Evolutionary conservation across 2,113 vertebrate species (phyloP), one percentile per base, ranked within the genome.

Genomic region (Pachyramphus minor): DNA sequence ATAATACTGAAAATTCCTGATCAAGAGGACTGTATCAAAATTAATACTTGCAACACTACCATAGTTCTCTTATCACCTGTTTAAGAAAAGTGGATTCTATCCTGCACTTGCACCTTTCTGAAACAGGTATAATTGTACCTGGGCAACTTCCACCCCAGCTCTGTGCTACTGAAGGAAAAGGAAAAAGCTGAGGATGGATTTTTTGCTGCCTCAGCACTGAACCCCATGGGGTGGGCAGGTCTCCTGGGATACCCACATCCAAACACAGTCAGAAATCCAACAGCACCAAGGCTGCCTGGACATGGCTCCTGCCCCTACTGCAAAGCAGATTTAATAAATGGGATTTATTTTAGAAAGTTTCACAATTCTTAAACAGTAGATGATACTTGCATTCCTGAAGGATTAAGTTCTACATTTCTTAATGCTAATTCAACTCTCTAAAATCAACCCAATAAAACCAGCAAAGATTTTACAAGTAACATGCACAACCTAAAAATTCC

Each of bases 271-370:
- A 80, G 91, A 86, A 95, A 95, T 52, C 71, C 87, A 82, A 84
- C 17, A 93, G 95, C 17, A 82, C 35, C 37, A 28, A 93, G 74
- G 37, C 87, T 91, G 83, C 39, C 33, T 80, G 94, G 84, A 76
- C 47, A 62, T 52, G 91, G 63, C 69, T 92, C 73, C 83, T 87
- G 93, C 90, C 96, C 96, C 96, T 92, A 30, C 50, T 78, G 91
- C 94, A 95, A 31, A 71, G 80, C 67, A 93, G 71, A 95, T 77
- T 91, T 95, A 95, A 93, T 92, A 97, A 97, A 97, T 68, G 95
- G 90, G 90, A 94, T 92, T 89, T 97, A 93, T 96, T 97, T 97
- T 72, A 94, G 83, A 95, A 95, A 97, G 96, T 97, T 97, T 97
- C 97, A 97, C 96, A 77, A 95, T 71, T 81, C 84, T 96, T 90